phyloP scores from a whole-genome alignment of 2,797 vertebrate genomes.

The Megalops cyprinoides region DNA sequence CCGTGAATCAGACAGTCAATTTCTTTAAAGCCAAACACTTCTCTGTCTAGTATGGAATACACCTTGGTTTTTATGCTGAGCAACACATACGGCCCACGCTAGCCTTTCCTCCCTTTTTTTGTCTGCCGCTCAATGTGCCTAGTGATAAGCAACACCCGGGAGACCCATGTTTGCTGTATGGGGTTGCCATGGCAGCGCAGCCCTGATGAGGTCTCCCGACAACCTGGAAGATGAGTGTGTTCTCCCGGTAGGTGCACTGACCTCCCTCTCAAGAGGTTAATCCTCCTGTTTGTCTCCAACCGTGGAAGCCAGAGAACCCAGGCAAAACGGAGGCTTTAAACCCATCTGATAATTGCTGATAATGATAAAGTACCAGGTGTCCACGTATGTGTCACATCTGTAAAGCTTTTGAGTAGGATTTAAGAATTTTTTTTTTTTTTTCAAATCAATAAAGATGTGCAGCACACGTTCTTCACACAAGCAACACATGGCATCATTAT shows the following conservation, averaged over 20 bases:
- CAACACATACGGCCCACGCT: constrained; percentile 25
- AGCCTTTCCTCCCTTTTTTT: constrained; percentile 2
- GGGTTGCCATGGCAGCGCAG: constrained; percentile 55
- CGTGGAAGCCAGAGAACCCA: not conserved
- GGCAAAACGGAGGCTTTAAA: not conserved
- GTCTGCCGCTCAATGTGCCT: constrained; percentile 13
- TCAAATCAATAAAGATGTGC: not conserved
- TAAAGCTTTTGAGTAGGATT: not conserved
- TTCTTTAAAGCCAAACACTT: not conserved
- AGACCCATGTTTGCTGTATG: constrained; percentile 51
- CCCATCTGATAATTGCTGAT: constrained; percentile 14
- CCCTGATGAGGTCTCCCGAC: constrained; percentile 58
- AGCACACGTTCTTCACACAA: not conserved
- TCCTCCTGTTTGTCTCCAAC: constrained; percentile 36
- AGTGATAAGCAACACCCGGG: constrained; percentile 34
- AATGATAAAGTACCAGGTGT: constrained; percentile 1
- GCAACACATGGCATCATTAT: not conserved
- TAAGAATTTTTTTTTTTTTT: not conserved
- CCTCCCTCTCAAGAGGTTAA: constrained; percentile 45
- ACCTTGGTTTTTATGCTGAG: not conserved
- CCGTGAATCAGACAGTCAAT: not conserved
- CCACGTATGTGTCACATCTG: not conserved
- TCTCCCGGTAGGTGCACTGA: constrained; percentile 46
- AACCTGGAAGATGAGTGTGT: constrained; percentile 46
- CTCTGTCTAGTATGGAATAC: not conserved